phyloP scores from a whole-genome alignment of 2,888 invertebrate species.

The Drosophila meridionalis region DNA sequence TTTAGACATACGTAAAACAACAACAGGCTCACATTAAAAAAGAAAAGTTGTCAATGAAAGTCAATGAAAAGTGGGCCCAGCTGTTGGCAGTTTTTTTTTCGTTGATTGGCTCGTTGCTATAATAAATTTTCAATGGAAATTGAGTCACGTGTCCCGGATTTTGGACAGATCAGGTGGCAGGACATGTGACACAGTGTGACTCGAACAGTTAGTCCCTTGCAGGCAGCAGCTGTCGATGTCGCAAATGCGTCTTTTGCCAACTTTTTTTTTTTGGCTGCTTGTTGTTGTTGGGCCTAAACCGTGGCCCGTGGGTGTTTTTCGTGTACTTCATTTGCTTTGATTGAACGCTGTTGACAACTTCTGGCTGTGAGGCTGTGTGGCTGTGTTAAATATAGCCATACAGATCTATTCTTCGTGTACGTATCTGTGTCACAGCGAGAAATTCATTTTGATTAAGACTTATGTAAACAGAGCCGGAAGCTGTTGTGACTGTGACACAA shows the following conservation, averaged over 20 bases:
- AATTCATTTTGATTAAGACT: constrained; percentile 67
- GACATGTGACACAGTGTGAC: constrained; percentile 57
- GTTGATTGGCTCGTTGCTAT: constrained; percentile 14
- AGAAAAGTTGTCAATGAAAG: neutral
- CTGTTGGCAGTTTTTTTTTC: constrained; percentile 4
- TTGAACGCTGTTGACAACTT: constrained; percentile 65
- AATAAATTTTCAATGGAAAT: constrained; percentile 20
- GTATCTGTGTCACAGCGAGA: constrained; percentile 44
- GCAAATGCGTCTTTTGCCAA: constrained; percentile 15
- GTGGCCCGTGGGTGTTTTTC: constrained; percentile 2
- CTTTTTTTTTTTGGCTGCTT: neutral
- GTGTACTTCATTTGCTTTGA: constrained; percentile 51
- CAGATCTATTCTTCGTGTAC: constrained; percentile 20
- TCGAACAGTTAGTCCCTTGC: constrained; percentile 18
- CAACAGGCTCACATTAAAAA: neutral
- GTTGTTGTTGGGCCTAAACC: neutral
- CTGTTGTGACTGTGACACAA: constrained; percentile 15
- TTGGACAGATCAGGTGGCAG: constrained; percentile 45
- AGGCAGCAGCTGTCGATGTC: constrained; percentile 24
- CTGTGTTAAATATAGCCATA: constrained; percentile 52
- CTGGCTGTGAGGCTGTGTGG: constrained; percentile 12
- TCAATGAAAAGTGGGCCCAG: neutral
- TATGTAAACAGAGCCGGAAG: constrained; percentile 58
- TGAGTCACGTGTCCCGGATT: constrained; percentile 28
- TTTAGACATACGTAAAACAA: neutral